phyloP scores from a whole-genome alignment of 1,140 invertebrate species.

The Brachionus koreanus region DNA sequence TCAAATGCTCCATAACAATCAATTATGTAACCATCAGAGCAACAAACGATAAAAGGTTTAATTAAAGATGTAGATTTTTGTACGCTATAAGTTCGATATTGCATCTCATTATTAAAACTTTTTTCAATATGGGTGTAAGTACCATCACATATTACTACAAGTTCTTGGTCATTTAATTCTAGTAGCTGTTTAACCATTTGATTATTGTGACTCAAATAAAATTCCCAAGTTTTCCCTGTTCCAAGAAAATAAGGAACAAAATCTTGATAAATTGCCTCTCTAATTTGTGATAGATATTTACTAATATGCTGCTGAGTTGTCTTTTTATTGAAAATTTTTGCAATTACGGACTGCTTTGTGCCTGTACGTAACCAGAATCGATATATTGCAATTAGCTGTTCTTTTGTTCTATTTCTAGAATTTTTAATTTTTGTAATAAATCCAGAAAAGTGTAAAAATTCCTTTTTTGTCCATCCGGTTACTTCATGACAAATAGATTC shows the following conservation, averaged over 20 bases:
- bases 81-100: not conserved
- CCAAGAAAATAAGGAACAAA: constrained; percentile 4
- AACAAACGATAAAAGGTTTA: constrained; percentile 13
- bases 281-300: not conserved
- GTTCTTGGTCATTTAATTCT: not conserved
- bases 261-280: constrained; percentile 8
- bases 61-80: constrained; percentile 3
- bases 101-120: constrained; percentile 9
- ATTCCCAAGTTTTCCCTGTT: not conserved
- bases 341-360: not conserved
- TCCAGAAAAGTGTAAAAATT: not conserved
- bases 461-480: not conserved
- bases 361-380: constrained; percentile 14
- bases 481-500: not conserved
- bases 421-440: constrained; percentile 5
- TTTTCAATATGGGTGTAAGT: not conserved
- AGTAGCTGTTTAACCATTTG: not conserved
- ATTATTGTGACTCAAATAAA: constrained; percentile 3
- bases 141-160: not conserved
- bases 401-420: not conserved
- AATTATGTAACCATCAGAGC: constrained; percentile 21
- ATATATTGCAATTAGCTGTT: not conserved
- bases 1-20: constrained; percentile 27
- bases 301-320: constrained; percentile 1
- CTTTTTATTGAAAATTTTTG: not conserved